Evolutionary conservation across 2,888 invertebrate species (phyloP), one percentile per base, ranked within the genome.

Genomic region (Temnothorax rugatulus): DNA sequence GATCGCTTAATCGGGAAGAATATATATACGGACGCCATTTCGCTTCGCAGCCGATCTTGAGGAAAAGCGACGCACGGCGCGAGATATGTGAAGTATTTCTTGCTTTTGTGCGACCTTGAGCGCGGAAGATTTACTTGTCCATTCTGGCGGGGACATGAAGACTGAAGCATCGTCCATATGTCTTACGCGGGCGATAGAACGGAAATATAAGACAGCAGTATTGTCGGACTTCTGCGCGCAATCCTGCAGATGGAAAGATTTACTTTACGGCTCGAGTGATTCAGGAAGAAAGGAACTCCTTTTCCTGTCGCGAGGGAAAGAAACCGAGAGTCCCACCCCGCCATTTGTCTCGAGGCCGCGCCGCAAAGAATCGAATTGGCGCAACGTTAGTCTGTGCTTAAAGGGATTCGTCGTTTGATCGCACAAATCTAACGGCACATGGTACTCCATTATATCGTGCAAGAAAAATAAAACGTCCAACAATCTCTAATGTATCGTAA

Each of bases 161-260:
- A 59, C 79, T 71, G 71, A 71, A 71, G 59, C 54, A 68, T 68
- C 68, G 68, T 57, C 57, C 4, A 18, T 79, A 59, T 59, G 69
- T 86, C 77, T 81, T 59, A 54, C 41, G 34, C 52, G 59, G 25
- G 63, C 81, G 84, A 86, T 84, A 66, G 84, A 83, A 82, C 84
- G 52, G 64, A 75, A 83, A 81, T 69, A 86, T 88, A 88, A 84
- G 84, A 86, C 84, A 69, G 84, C 71, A 84, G 86, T 68, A 88
- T 86, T 83, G 86, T 86, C 63, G 87, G 64, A 79, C 69, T 86
- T 77, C 50, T 59, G 69, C 41, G 75, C 47, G 75, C 82, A 79
- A 88, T 87, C 84, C 87, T 82, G 77, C 77, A 82, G 87, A 85
- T 76, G 75, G 82, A 86, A 74, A 87, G 85, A 74, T 44, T 75